Base-by-base conservation (phyloP, 2,797 vertebrate genomes). In the Esox lucius region DNA sequence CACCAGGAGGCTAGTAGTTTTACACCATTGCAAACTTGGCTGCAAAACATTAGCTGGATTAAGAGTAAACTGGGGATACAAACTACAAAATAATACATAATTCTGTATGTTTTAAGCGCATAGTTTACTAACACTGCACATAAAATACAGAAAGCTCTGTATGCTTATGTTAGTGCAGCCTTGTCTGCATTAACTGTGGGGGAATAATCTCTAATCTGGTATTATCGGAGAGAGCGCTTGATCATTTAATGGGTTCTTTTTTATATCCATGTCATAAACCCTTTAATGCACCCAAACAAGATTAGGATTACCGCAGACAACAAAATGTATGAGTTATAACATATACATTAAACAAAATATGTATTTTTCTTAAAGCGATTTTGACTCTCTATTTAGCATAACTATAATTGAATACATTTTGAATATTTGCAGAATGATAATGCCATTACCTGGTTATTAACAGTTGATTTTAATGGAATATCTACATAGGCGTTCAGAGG, bases 201-300 rank as follows among this genome's bases (percentile, higher is more conserved):
- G 78, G 77, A 84, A 83, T 88, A 84, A 90, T 90, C 89, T 86
- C 82, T 78, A 83, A 87, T 86, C 81, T 78, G 33, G 31, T 68
- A 53, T 74, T 86, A 88, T 81, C 79, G 83, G 84, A 78, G 72
- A 69, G 72, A 80, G n/a, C 68, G 74, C 66, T 24, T 24, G n/a
- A 42, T 61, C 73, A 79, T 78, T 70, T 61, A 31, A 65, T 72
- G 73, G 71, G 70, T 74, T 74, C 66, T 59, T 72, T 74, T 56
- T 51, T 39, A 33, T 59, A 76, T 77, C 26, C 31, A 59, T 71
- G 42, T 22, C 31, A 51, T 70, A 42, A 78, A 74, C 66, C 42
- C 65, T 69, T 76, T 74, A 48, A 46, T 73, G 67, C 28, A 69
- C 19, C 65, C 72, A 61, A 84, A 86, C 68, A 70, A 79, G 81